Conservation (phyloP, 1,140 invertebrate species). For the Andrena cerasifolii region DNA sequence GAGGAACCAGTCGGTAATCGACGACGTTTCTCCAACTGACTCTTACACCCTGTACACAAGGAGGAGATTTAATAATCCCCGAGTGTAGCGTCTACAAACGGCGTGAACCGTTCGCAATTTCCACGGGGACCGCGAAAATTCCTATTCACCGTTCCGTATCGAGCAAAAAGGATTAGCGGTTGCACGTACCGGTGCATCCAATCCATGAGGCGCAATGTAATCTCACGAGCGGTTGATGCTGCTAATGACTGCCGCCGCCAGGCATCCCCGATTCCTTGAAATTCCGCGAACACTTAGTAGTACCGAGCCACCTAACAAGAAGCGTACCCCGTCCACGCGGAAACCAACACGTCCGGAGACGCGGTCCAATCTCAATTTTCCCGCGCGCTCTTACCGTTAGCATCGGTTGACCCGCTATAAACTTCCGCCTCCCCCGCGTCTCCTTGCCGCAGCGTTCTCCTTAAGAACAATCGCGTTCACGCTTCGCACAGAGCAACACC, state of each 20-base stretch:
- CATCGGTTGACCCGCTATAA: slow-evolving; percentile 37
- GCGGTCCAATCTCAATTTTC: slow-evolving; percentile 38
- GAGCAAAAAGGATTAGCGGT: slow-evolving; percentile 40
- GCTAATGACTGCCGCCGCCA: slow-evolving; percentile 50
- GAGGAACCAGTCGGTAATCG: too few species aligned
- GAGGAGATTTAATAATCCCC: too few species aligned
- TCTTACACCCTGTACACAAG: too few species aligned
- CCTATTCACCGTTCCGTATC: not conserved
- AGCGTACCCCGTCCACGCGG: not conserved
- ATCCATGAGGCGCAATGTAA: slow-evolving; percentile 33
- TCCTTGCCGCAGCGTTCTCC: not conserved
- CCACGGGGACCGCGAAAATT: slow-evolving; percentile 33
- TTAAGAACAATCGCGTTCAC: slow-evolving; percentile 4
- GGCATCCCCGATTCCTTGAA: slow-evolving; percentile 54
- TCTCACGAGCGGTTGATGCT: slow-evolving; percentile 59
- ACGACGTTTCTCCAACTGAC: too few species aligned
- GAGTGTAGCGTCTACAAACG: too few species aligned
- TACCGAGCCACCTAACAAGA: slow-evolving; percentile 17
- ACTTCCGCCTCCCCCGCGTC: too few species aligned
- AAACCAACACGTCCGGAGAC: not conserved
- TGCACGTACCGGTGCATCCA: slow-evolving; percentile 16
- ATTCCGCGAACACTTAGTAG: slow-evolving; percentile 46
- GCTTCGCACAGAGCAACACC: too few species aligned
- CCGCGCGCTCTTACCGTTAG: slow-evolving; percentile 2
- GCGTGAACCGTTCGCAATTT: slow-evolving; percentile 19